Evolutionary conservation across 2,113 vertebrate genomes (phyloP), one percentile per base, ranked within the genome.

Genomic region (Chaenocephalus aceratus): DNA sequence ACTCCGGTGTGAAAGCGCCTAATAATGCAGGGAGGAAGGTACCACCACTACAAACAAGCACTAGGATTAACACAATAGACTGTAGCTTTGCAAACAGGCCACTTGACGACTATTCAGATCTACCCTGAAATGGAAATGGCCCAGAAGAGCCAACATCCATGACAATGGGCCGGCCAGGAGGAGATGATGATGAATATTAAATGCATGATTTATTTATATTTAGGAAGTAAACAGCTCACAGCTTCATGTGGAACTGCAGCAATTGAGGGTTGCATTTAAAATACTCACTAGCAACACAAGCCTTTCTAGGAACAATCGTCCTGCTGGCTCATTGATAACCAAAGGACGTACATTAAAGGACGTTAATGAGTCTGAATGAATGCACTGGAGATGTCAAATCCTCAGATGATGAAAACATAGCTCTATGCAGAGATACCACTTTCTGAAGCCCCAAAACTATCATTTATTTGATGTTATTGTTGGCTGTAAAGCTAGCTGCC

Each of bases 91-190:
- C 69, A 82, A 91, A 92, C 73, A 80, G 73, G 70, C 26, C 13
- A 53, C 77, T 73, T 44, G 59, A 72, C 53, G 30, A 45, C 51
- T 72, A 74, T 80, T 87, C 75, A 83, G 66, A 69, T 15, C 60
- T 54, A 77, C 76, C 72, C 80, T 82, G 84, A 93, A 70, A 93
- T 93, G 88, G 88, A 93, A 92, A 94, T 88, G 79, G 73, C 23
- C 83, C 56, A 10, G 79, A 85, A 68, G 56, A 65, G 60, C 36
- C 64, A 23, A 48, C 65, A 12, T 82, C 73, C 85, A 91, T 91
- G 77, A 90, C 89, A 92, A 92, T 68, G 71, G 70, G 23, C 67
- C 49, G 61, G 66, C 79, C 49, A 66, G 83, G 83, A 75, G 76
- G 75, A 49, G 59, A 63, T 73, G 46, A 74, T 63, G 51, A 56